Evolutionary conservation across 1,140 invertebrate species (phyloP).

Genomic region (Drosophila parabipectinata): DNA sequence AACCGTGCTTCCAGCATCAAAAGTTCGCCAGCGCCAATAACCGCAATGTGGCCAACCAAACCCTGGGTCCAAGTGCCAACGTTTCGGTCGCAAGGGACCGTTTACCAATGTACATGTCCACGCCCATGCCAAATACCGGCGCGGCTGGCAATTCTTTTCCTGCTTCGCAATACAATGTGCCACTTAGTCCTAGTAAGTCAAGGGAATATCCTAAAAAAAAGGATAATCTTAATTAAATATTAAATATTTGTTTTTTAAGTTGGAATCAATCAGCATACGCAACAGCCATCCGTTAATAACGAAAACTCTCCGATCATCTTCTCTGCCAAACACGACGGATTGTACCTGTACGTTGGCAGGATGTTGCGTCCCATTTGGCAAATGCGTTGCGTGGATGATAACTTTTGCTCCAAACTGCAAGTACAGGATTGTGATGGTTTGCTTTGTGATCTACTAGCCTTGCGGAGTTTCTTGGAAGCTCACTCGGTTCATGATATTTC

Average conservation of each 20-base stretch:
- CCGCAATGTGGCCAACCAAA: constrained; percentile 52
- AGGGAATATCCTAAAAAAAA: background rate
- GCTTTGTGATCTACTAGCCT: constrained; percentile 84
- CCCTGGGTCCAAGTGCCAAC: constrained; percentile 15
- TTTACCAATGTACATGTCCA: constrained; percentile 75
- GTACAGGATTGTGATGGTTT: constrained; percentile 85
- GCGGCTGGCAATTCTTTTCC: constrained; percentile 6
- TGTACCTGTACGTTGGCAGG: constrained; percentile 95
- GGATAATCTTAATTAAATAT: background rate
- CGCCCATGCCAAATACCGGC: constrained; percentile 67
- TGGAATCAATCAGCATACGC: constrained; percentile 65
- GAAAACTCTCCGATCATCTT: constrained; percentile 66
- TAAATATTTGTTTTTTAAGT: constrained; percentile 24
- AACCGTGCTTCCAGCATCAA: constrained; percentile 84
- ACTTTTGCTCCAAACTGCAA: constrained; percentile 84
- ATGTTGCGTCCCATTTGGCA: constrained; percentile 94
- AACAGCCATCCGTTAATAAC: constrained; percentile 10
- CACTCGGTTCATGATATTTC: constrained; percentile 80
- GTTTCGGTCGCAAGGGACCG: constrained; percentile 34
- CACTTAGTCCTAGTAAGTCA: constrained; percentile 69
- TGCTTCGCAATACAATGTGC: constrained; percentile 48
- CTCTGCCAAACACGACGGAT: constrained; percentile 94
- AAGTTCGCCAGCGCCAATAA: constrained; percentile 46
- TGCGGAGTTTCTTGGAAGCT: constrained; percentile 84
- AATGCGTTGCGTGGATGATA: constrained; percentile 86